These are phyloP conservation scores for Hippocampus mohnikei DNA, from an alignment of 2,113 vertebrate genomes.

Conservation along the genomic window DNA sequence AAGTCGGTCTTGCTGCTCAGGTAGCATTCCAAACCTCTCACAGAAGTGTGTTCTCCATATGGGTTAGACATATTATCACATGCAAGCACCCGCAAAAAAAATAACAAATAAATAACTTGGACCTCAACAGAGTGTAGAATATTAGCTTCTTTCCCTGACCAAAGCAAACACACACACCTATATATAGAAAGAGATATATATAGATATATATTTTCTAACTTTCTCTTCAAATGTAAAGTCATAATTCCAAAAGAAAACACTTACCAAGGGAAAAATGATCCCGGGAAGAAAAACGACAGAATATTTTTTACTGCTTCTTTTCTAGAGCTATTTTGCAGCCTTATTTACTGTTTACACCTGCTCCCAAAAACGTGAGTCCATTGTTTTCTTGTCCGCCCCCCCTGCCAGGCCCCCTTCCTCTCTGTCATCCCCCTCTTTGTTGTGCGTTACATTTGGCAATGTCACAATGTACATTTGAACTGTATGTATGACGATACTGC, in stretches of 20 bases:
- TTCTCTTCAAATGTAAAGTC: constrained; percentile 48
- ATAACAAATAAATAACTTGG: constrained; percentile 22
- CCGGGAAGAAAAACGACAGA: constrained; percentile 38
- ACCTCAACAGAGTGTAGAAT: constrained; percentile 54
- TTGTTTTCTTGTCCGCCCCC: constrained; percentile 5
- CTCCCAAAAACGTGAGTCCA: constrained; percentile 49
- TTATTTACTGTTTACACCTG: constrained; percentile 69
- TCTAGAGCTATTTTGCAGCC: constrained; percentile 51
- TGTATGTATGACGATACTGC: constrained; percentile 65
- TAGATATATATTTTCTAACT: constrained; percentile 51
- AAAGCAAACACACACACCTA: constrained; percentile 57
- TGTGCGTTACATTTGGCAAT: constrained; percentile 38
- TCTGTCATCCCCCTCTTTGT: constrained; percentile 22
- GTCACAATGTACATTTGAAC: constrained; percentile 25
- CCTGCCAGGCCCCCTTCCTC: not conserved
- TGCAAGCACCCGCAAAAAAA: constrained; percentile 25
- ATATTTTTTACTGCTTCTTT: constrained; percentile 62
- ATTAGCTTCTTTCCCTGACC: constrained; percentile 49
- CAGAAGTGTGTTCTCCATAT: constrained; percentile 22
- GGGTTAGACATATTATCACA: constrained; percentile 27
- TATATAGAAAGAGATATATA: constrained; percentile 23
- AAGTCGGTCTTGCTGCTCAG: constrained; percentile 26
- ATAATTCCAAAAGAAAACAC: constrained; percentile 41
- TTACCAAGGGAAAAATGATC: constrained; percentile 36
- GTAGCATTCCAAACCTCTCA: constrained; percentile 30